Conservation (phyloP, 30 jellyfish, hydroid and myxozoan genomes). For the Hydractinia echinata region DNA sequence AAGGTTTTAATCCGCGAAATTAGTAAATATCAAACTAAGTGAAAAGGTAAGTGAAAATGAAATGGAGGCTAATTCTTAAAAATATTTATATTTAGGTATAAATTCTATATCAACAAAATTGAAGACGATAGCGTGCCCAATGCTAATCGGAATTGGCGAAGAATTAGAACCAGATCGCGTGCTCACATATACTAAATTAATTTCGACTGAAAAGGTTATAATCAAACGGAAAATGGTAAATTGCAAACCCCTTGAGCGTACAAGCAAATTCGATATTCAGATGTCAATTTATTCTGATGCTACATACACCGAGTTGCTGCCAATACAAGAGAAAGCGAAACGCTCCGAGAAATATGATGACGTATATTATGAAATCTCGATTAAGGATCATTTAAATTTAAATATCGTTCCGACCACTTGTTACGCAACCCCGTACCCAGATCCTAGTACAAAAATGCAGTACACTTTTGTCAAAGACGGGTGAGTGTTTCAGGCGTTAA, state of each 20-base stretch:
- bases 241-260: conserved; percentile 45
- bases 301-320: conserved; percentile 25
- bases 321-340: conserved; percentile 14
- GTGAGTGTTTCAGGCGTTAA: conserved; percentile 12
- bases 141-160: conserved; percentile 64
- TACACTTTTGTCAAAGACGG: conserved; percentile 63
- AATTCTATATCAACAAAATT: no score
- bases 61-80: no score
- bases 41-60: no score
- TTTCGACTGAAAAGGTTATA: conserved; percentile 30
- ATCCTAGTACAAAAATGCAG: conserved; percentile 46
- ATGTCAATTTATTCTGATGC: conserved; percentile 50
- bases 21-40: no score
- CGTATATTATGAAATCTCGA: conserved; percentile 43
- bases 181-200: conserved; percentile 38
- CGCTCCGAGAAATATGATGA: conserved; percentile 33
- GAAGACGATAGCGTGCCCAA: conserved; percentile 38
- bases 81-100: no score
- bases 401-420: conserved; percentile 61
- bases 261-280: conserved; percentile 33
- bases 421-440: conserved; percentile 71
- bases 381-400: conserved; percentile 29
- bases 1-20: no score
- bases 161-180: conserved; percentile 37
- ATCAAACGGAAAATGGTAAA: conserved; percentile 35